Evolutionary conservation across 1,140 invertebrate species (phyloP), one percentile per base, ranked within the genome.

Genomic region (Rhyzopertha dominica): DNA sequence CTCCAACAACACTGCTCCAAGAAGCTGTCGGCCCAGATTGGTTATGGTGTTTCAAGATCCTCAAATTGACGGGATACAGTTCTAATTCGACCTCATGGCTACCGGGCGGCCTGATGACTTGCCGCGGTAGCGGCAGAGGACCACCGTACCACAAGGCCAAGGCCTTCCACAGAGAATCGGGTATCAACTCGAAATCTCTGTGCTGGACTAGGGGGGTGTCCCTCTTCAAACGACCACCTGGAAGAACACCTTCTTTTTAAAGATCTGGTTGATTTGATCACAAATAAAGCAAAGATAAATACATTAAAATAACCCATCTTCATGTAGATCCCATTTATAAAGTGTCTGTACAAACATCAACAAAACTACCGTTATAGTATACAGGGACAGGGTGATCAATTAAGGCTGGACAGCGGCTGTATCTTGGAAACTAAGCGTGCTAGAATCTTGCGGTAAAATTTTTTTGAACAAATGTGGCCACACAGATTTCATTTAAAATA

Each of bases 71-170:
- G 1, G 88, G 89, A 62, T 90, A 90, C 5, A 92, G 65, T 63
- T 93, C 90, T 19, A 93, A 62, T 56, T 90, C 87, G 3, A 86
- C 77, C 32, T 80, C 76, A 4, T 53, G 19, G 0, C 53, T 54
- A 20, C 58, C 58, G 2, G 62, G 59, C 1, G 61, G 63, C 34
- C 49, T 42, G 20, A 67, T 64, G 1, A 85, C 87, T 74, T 89
- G 87, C 62, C 90, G 69, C 3, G 88, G 88, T 43, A 93, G 68
- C 4, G 87, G 79, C 43, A 86, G 76, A n/a, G 80, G 75, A 26
- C 82, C 85, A 20, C 87, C 85, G 71, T 92, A 92, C 90, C 89
- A 92, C 31, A 81, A 76, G 41, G 80, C 80, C 28, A 92, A 67
- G 10, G 87, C 87, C 57, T 85, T 82, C 89, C 88, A 93, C 43